Conservation (phyloP, 2,888 invertebrate species). For the Caradrina kadenii region DNA sequence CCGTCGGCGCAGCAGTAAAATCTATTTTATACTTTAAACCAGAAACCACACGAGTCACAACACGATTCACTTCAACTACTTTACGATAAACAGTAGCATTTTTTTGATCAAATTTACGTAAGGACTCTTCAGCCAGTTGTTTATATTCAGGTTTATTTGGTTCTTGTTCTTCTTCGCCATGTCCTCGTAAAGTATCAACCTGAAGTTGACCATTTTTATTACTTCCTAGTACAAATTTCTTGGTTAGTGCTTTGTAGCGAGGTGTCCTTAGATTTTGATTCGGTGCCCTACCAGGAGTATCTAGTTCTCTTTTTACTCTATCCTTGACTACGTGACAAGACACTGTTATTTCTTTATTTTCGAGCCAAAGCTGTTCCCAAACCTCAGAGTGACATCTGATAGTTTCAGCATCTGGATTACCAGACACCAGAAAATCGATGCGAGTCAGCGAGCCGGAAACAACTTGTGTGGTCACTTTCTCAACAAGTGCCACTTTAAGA, state of each 20-base stretch:
- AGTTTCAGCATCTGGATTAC: not conserved
- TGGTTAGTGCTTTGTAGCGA: slow-evolving; percentile 55
- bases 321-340: slow-evolving; percentile 46
- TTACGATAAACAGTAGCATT: slow-evolving; percentile 40
- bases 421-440: slow-evolving; percentile 55
- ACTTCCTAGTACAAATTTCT: slow-evolving; percentile 49
- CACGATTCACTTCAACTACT: slow-evolving; percentile 42
- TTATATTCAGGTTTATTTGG: slow-evolving; percentile 44
- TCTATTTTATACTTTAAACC: slow-evolving; percentile 58
- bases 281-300: slow-evolving; percentile 27
- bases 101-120: slow-evolving; percentile 45
- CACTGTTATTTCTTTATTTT: slow-evolving; percentile 60
- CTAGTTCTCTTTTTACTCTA: not conserved
- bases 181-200: slow-evolving; percentile 25
- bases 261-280: slow-evolving; percentile 51
- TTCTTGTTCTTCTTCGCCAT: slow-evolving; percentile 26
- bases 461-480: slow-evolving; percentile 64
- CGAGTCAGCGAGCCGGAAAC: slow-evolving; percentile 64
- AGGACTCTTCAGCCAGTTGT: slow-evolving; percentile 47
- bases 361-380: slow-evolving; percentile 57
- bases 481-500: slow-evolving; percentile 48
- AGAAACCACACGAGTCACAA: slow-evolving; percentile 49
- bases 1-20: slow-evolving; percentile 56
- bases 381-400: slow-evolving; percentile 56
- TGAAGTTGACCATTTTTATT: not conserved